Evolutionary conservation across 2,113 vertebrate species (phyloP), one percentile per base, ranked within the genome.

Genomic region (Uria aalge): DNA sequence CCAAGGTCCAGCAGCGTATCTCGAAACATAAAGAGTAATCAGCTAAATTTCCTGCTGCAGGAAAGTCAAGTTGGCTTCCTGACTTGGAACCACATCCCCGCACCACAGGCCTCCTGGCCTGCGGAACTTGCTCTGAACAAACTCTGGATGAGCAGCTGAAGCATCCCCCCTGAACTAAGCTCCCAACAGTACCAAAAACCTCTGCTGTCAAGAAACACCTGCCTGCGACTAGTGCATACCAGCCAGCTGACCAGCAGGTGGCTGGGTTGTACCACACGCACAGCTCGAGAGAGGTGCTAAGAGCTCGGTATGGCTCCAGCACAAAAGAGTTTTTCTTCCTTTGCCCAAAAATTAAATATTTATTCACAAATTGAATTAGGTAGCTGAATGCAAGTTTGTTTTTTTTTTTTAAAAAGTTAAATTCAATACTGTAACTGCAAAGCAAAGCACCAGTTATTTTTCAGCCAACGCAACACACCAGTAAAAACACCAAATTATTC

Each of bases 121-220:
- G 57, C 4, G 2, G 40, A 56, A 4, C 2, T 1, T n/a, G 23
- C 66, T 68, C 71, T 26, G 43, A 74, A 85, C 4, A 3, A 88
- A 24, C 53, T 82, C 53, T 11, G 34, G 19, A 18, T 24, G 38
- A 0, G 0, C 0, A 0, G 30, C 4, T 50, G 34, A 34, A 43
- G 74, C 72, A 63, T 11, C 8, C 23, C 13, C 15, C 85, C 62
- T 48, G 26, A 93, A 55, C 41, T 21, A 15, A 75, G 71, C 20
- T 36, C 62, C n/a, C 3, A 6, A 16, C 40, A 73, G 53, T 26
- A 89, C 50, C 30, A n/a, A 86, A 32, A 4, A n/a, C 4, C 17
- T 62, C 87, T 57, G 38, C 53, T 76, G 19, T 14, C 60, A 68
- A 24, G 10, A 67, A 68, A 72, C 2, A 62, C 29, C 15, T 27